Conservation (phyloP, 2,113 vertebrate genomes). For the Chaenogobius annularis region DNA sequence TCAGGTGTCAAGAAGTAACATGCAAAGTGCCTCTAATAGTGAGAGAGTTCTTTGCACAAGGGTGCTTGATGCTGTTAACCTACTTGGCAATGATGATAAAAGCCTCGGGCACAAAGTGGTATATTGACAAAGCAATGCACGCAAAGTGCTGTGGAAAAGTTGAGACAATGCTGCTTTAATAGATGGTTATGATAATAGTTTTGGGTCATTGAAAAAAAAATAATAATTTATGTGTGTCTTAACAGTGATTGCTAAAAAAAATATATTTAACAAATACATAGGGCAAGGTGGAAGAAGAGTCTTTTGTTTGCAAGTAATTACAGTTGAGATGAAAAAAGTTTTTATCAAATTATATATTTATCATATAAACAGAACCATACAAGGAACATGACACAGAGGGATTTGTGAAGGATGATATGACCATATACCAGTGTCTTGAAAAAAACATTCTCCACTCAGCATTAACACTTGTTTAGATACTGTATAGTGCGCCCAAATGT, state of each 20-base stretch:
- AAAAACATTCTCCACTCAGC: too few species aligned
- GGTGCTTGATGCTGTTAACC: constrained; percentile 24
- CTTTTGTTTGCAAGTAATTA: too few species aligned
- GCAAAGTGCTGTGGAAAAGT: background rate
- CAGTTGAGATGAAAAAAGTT: too few species aligned
- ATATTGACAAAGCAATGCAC: constrained; percentile 8
- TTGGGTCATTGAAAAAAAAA: background rate
- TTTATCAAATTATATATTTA: too few species aligned
- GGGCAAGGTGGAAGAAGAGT: background rate
- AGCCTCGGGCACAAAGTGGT: constrained; percentile 24
- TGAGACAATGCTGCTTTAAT: background rate
- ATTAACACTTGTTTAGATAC: background rate
- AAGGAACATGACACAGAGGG: too few species aligned
- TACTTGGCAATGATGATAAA: constrained; percentile 32
- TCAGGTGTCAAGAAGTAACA: constrained; percentile 40
- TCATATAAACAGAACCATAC: too few species aligned
- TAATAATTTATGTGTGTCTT: background rate
- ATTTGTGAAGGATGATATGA: too few species aligned
- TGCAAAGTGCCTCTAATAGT: constrained; percentile 21
- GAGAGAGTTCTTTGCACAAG: constrained; percentile 15
- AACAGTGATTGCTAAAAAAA: background rate
- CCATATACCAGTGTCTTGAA: too few species aligned
- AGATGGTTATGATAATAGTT: background rate
- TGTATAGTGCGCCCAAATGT: background rate
- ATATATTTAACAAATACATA: background rate